A percentile compares a stretch with the other conserved stretches of the same genome.
These are phyloP conservation scores for Garrulus glandarius DNA, from an alignment of 2,797 vertebrate genomes.

Conservation along the genomic window DNA sequence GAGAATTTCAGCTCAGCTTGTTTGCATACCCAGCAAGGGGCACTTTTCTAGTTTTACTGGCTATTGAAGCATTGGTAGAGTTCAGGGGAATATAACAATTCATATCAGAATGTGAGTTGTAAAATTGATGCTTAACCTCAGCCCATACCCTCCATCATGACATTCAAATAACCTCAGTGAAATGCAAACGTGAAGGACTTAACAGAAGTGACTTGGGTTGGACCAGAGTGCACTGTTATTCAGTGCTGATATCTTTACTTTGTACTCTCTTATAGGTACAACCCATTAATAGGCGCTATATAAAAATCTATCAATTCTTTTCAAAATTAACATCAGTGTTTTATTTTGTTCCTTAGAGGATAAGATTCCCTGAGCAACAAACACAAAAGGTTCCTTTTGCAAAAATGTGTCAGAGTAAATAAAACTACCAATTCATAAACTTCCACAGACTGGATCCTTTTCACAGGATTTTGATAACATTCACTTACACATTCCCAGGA, in stretches of 20 bases:
- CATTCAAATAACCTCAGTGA: not conserved
- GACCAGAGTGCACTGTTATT: not conserved
- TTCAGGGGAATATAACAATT: not conserved
- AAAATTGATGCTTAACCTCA: not conserved
- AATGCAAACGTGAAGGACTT: not conserved
- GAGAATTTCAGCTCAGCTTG: not conserved
- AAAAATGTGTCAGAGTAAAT: constrained; percentile 12
- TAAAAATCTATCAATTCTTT: not conserved
- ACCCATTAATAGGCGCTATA: not conserved
- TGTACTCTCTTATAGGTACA: not conserved
- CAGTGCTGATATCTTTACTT: not conserved
- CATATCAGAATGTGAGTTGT: not conserved
- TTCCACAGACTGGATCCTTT: not conserved
- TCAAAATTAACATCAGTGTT: not conserved
- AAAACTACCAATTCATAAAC: not conserved
- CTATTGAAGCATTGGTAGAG: not conserved
- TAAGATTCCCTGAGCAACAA: not conserved
- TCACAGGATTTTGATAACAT: not conserved
- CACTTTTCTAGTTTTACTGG: not conserved
- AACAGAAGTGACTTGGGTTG: not conserved
- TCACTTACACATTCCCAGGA: not conserved
- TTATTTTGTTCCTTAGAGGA: not conserved
- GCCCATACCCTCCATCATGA: not conserved
- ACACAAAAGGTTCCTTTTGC: not conserved
- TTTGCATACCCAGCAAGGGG: not conserved